A percentile compares a stretch with the other conserved stretches of the same genome.
Evolutionary conservation across 2,797 vertebrate species (phyloP).

Genomic region (Neosalanx taihuensis): DNA sequence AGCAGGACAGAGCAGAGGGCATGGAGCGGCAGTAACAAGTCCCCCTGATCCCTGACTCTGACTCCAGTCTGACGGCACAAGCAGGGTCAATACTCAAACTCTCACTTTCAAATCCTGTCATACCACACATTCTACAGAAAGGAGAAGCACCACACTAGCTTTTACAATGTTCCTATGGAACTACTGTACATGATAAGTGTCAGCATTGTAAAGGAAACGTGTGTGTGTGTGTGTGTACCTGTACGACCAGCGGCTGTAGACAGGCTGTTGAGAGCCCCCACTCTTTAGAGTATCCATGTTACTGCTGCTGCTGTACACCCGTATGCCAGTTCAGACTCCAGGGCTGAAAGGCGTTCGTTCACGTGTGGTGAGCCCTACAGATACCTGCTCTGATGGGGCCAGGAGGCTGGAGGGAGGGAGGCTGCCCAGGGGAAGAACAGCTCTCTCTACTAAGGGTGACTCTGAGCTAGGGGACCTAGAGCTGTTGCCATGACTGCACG

Average conservation of each 20-base stretch:
- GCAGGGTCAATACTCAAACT: not conserved
- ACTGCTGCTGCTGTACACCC: slow-evolving; percentile 36
- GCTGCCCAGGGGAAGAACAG: slow-evolving; percentile 59
- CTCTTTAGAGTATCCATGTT: slow-evolving; percentile 71
- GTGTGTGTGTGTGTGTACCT: slow-evolving; percentile 58
- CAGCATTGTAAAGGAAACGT: not conserved
- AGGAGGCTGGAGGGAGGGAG: slow-evolving; percentile 42
- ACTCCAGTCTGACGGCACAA: not conserved
- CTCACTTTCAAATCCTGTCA: not conserved
- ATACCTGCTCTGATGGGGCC: slow-evolving; percentile 41
- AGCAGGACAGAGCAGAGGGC: no score
- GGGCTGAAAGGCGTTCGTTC: slow-evolving; percentile 25
- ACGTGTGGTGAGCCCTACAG: slow-evolving; percentile 13
- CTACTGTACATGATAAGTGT: no score
- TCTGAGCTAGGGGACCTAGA: slow-evolving; percentile 46
- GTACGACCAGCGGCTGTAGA: slow-evolving; percentile 82
- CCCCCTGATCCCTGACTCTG: not conserved
- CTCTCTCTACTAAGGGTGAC: slow-evolving; percentile 39
- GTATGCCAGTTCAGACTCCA: slow-evolving; percentile 13
- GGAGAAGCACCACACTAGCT: no score
- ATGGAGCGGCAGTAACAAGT: no score
- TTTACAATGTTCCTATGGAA: no score
- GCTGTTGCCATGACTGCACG: slow-evolving; percentile 61
- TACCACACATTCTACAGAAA: not conserved
- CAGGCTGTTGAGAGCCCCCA: slow-evolving; percentile 60